These are phyloP conservation scores for Platycheirus rosarum DNA, from an alignment of 2,888 invertebrate genomes.

Conservation along the genomic window DNA sequence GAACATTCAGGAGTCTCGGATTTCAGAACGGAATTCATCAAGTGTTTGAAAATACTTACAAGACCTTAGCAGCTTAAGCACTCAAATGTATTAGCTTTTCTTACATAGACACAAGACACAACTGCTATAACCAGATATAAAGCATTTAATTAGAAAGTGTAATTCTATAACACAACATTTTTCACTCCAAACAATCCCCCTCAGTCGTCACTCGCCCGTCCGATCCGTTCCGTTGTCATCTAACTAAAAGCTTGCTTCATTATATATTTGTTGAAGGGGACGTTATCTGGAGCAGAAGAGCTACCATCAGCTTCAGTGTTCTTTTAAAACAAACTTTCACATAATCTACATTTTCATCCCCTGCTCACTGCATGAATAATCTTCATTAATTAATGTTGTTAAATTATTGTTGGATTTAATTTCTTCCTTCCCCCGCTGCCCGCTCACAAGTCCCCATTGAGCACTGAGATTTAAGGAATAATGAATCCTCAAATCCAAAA, in stretches of 20 bases:
- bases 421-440: constrained; percentile 56
- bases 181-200: constrained; percentile 5
- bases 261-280: constrained; percentile 1
- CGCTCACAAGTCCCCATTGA: too few species aligned
- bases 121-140: neutral
- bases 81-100: too few species aligned
- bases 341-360: constrained; percentile 60
- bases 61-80: too few species aligned
- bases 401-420: constrained; percentile 73
- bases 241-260: constrained; percentile 27
- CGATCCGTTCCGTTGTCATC: neutral
- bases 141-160: constrained; percentile 39
- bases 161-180: constrained; percentile 21
- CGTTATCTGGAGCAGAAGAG: constrained; percentile 1
- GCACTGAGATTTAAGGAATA: constrained; percentile 62
- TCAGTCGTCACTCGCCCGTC: neutral
- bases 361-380: constrained; percentile 65
- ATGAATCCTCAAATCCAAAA: constrained; percentile 69
- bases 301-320: constrained; percentile 15
- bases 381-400: constrained; percentile 74
- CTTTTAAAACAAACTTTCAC: constrained; percentile 20
- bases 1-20: too few species aligned
- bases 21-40: too few species aligned
- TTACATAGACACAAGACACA: neutral
- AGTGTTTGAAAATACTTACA: too few species aligned